phyloP scores from a whole-genome alignment of 35 echinoderm and acorn worm species.

The Ophioderma brevispina region DNA sequence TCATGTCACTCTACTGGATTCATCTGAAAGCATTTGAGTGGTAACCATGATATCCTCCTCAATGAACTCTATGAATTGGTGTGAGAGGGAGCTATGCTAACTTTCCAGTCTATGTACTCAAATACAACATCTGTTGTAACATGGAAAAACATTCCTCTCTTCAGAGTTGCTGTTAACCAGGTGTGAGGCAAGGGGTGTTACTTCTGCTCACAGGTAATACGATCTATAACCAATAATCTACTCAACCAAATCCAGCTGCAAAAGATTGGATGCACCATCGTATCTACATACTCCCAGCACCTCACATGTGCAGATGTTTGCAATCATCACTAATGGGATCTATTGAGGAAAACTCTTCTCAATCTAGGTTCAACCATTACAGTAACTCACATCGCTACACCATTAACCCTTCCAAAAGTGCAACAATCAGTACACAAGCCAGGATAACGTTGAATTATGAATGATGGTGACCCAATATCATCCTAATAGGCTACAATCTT shows the following conservation, averaged over 20 bases:
- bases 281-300: neutral
- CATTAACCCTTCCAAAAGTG: neutral
- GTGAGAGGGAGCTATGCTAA: neutral
- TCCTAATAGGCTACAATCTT: no score
- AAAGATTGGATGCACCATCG: neutral
- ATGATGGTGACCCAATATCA: neutral
- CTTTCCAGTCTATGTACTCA: neutral
- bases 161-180: neutral
- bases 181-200: neutral
- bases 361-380: neutral
- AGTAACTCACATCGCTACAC: neutral
- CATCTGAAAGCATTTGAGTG: neutral
- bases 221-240: neutral
- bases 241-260: neutral
- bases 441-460: neutral
- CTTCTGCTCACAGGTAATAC: neutral
- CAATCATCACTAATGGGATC: neutral
- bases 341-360: neutral
- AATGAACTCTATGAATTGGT: neutral
- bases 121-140: neutral
- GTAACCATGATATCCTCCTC: neutral
- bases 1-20: neutral
- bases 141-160: neutral
- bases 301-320: neutral
- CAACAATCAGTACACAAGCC: neutral